These are phyloP conservation scores for Paraescarpia echinospica DNA, from an alignment of 1,140 invertebrate species.

Conservation along the genomic window DNA sequence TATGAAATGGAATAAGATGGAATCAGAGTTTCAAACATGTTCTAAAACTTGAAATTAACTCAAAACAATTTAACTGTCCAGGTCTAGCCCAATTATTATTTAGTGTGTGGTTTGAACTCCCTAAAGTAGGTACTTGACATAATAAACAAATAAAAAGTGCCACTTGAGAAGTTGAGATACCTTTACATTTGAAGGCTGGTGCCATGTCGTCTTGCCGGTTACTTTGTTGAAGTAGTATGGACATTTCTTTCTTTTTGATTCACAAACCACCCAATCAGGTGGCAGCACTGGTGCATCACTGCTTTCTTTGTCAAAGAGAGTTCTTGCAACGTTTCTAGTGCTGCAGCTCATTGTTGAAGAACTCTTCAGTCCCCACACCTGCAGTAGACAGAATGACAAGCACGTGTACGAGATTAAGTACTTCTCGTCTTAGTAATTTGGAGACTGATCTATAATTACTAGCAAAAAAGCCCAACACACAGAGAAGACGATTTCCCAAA, in stretches of 20 bases:
- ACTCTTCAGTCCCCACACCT: not conserved
- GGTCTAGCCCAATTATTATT: not conserved
- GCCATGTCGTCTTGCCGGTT: not conserved
- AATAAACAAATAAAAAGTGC: no score
- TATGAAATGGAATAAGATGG: not conserved
- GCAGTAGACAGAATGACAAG: not conserved
- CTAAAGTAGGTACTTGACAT: no score
- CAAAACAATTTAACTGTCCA: not conserved
- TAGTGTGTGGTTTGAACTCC: no score
- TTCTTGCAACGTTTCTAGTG: not conserved
- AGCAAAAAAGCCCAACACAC: no score
- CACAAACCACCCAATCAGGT: not conserved
- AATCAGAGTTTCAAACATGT: not conserved
- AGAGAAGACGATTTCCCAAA: no score
- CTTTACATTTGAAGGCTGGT: not conserved
- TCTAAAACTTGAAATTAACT: not conserved
- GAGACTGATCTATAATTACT: no score
- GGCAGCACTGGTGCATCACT: not conserved
- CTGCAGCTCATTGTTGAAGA: not conserved
- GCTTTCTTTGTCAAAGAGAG: not conserved
- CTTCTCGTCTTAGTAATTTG: no score
- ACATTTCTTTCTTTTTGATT: not conserved
- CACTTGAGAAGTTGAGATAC: not conserved
- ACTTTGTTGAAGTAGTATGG: not conserved
- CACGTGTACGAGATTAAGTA: not conserved